Percentiles rank a stretch among this genome's conserved stretches.
These are phyloP conservation scores for Lepidurus arcticus DNA, from an alignment of 1,140 invertebrate genomes.

Conservation along the genomic window DNA sequence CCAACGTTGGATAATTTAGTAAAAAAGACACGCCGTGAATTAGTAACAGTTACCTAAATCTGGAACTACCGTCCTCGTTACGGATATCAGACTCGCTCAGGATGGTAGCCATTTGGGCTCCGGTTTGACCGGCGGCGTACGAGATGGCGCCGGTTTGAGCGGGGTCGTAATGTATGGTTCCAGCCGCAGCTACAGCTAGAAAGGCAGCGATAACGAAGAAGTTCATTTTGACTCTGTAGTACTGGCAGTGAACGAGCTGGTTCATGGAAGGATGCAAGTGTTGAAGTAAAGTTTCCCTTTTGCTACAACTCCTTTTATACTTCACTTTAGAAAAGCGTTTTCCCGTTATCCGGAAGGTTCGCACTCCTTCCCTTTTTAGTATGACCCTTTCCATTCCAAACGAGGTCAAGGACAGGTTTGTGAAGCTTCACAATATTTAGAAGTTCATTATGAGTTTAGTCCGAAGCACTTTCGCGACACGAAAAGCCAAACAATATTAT, in stretches of 20 bases:
- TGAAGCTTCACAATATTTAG: no score
- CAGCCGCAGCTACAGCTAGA: neutral
- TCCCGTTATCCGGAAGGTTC: no score
- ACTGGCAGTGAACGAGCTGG: neutral
- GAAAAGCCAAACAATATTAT: no score
- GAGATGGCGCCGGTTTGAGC: neutral
- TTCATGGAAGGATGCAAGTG: neutral
- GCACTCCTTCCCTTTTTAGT: no score
- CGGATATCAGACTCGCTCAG: neutral
- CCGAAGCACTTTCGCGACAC: no score
- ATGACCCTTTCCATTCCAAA: no score
- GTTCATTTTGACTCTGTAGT: neutral
- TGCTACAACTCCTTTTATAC: neutral
- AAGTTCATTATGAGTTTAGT: no score
- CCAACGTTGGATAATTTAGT: no score
- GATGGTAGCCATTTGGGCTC: neutral
- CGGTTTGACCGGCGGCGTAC: neutral
- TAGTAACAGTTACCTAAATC: neutral
- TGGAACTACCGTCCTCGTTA: conserved; percentile 27
- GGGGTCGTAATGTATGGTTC: neutral
- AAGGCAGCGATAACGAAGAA: neutral
- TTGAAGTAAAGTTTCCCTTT: neutral
- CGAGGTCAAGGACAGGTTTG: no score
- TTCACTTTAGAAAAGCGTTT: no score
- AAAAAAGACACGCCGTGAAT: no score